Conservation (phyloP, 2,888 invertebrate genomes). For the Andrena trimmerana region DNA sequence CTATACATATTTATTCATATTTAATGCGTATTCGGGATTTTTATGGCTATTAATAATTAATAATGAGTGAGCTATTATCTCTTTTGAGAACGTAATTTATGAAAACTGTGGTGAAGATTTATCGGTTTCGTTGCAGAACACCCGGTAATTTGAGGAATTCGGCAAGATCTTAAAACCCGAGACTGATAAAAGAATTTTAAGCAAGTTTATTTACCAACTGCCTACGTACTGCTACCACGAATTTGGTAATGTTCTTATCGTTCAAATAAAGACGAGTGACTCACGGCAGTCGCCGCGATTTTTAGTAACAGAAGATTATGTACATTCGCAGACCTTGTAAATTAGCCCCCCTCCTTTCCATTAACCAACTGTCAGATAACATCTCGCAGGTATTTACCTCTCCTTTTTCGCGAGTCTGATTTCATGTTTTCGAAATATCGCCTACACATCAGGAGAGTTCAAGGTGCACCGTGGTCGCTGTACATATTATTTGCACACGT, state of each 20-base stretch:
- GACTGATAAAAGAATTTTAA: too few species aligned
- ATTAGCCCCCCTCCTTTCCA: conserved; percentile 9
- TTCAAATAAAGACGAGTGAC: conserved; percentile 2
- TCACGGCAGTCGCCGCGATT: background rate
- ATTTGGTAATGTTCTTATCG: conserved; percentile 14
- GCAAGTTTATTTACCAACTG: too few species aligned
- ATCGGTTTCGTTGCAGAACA: too few species aligned
- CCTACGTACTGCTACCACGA: background rate
- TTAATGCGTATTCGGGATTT: too few species aligned
- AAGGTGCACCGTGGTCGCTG: background rate
- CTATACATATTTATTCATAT: too few species aligned
- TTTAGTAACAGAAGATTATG: background rate
- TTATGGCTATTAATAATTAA: too few species aligned
- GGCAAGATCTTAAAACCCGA: too few species aligned
- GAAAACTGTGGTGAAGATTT: too few species aligned
- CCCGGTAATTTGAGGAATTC: too few species aligned
- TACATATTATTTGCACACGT: conserved; percentile 11
- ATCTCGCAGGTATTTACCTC: background rate
- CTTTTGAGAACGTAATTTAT: too few species aligned
- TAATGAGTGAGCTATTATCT: too few species aligned
- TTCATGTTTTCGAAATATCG: conserved; percentile 11
- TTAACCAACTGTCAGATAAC: conserved; percentile 26
- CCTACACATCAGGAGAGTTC: background rate
- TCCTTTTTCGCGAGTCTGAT: background rate
- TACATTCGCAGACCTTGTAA: conserved; percentile 27